phyloP scores from a whole-genome alignment of 2,888 invertebrate species.

The Gandaritis pyraliata region DNA sequence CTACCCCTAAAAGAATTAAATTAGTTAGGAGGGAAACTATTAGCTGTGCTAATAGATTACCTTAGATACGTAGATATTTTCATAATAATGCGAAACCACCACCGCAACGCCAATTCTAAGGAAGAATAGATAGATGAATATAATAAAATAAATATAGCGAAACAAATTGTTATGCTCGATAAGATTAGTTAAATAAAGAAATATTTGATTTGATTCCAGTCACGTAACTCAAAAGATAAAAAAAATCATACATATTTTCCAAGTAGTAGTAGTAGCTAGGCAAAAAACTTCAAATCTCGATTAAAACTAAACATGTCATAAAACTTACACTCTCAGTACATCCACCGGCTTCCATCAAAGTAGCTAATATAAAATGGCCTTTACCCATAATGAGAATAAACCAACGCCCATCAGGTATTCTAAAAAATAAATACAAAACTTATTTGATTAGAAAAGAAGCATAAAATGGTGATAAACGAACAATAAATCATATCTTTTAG shows the following conservation, averaged over 20 bases:
- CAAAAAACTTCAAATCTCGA: too few species aligned
- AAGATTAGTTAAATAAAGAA: too few species aligned
- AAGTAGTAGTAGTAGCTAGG: too few species aligned
- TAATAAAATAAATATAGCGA: not conserved
- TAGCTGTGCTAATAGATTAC: constrained; percentile 2
- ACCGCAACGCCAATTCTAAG: constrained; percentile 18
- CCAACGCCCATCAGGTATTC: constrained; percentile 86
- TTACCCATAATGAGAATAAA: constrained; percentile 90
- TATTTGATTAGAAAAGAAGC: not conserved
- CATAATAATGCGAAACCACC: constrained; percentile 19
- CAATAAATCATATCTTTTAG: too few species aligned
- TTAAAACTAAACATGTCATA: too few species aligned
- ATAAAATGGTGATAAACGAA: too few species aligned
- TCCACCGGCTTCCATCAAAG: constrained; percentile 91
- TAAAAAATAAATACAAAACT: constrained; percentile 44
- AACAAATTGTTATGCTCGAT: too few species aligned
- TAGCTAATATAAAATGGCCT: constrained; percentile 87
- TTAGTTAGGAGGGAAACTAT: too few species aligned
- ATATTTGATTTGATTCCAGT: too few species aligned
- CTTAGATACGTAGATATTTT: constrained; percentile 5
- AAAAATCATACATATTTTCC: too few species aligned
- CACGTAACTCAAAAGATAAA: too few species aligned
- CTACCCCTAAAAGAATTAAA: too few species aligned
- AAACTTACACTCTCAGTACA: constrained; percentile 86
- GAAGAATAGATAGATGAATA: constrained; percentile 18